Percentiles rank a stretch among this genome's conserved stretches.
phyloP scores from a whole-genome alignment of 2,113 vertebrate species.

The Daubentonia madagascariensis region DNA sequence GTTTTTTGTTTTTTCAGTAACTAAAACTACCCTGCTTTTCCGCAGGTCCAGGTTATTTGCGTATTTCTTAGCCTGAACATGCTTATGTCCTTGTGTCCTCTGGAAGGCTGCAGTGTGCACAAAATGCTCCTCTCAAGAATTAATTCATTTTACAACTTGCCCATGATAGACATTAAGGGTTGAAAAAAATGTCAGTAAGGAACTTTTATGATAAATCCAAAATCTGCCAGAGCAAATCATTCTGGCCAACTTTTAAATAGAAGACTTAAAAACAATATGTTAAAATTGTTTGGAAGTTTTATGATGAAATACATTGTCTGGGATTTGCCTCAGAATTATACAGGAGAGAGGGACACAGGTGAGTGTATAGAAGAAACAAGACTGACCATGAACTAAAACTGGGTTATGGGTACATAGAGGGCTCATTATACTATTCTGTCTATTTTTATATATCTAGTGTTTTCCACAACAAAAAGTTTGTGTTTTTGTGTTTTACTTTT shows the following conservation, averaged over 20 bases:
- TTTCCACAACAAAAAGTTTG: background rate
- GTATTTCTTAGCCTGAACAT: background rate
- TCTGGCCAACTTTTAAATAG: background rate
- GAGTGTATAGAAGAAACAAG: background rate
- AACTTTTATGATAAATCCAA: slow-evolving; percentile 14
- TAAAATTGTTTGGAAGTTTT: background rate
- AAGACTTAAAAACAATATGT: background rate
- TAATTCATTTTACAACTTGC: background rate
- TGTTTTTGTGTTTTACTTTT: background rate
- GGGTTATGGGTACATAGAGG: background rate
- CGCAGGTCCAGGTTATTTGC: background rate
- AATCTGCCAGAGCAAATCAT: background rate
- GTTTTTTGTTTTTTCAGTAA: background rate
- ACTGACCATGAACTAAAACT: background rate
- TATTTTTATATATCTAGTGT: background rate
- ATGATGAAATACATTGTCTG: background rate
- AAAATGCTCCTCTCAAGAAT: background rate
- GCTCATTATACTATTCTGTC: background rate
- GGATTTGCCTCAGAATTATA: background rate
- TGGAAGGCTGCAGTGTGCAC: background rate
- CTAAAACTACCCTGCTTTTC: background rate
- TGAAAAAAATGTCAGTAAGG: background rate
- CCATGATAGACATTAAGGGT: background rate
- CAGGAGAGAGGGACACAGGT: background rate
- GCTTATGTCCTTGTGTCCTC: background rate